These are phyloP conservation scores for Vireo altiloquus DNA, from an alignment of 2,113 vertebrate genomes.

Conservation along the genomic window DNA sequence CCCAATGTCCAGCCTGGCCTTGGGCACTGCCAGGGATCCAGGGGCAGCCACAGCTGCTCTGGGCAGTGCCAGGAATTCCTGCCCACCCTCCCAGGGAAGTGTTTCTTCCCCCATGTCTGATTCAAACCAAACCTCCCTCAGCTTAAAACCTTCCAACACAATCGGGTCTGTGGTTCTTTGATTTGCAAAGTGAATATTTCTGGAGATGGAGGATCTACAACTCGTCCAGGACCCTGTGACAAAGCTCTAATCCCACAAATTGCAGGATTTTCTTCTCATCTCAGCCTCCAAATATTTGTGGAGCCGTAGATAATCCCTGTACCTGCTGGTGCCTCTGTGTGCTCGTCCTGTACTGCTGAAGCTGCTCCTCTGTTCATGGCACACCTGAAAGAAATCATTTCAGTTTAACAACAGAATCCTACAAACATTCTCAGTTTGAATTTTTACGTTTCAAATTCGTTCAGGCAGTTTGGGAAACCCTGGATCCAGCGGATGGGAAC, in stretches of 20 bases:
- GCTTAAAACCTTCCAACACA: neutral
- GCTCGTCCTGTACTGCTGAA: accelerated
- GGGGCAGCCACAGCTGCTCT: neutral
- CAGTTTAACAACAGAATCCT: neutral
- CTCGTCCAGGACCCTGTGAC: neutral
- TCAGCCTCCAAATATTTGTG: neutral
- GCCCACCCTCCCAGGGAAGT: neutral
- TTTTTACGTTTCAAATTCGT: neutral
- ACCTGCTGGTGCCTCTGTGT: neutral
- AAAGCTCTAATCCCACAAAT: neutral
- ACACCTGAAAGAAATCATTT: neutral
- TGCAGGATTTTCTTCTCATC: neutral
- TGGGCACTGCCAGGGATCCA: neutral
- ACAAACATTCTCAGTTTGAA: neutral
- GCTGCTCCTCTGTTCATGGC: accelerated
- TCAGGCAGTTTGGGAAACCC: neutral
- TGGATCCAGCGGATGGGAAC: neutral
- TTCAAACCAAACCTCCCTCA: neutral
- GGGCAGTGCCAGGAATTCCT: neutral
- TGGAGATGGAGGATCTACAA: neutral
- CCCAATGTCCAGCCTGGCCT: neutral
- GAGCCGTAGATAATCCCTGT: neutral
- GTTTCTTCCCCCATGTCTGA: neutral
- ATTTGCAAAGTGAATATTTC: neutral
- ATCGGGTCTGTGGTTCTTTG: neutral